phyloP scores from a whole-genome alignment of 2,888 invertebrate species.

The Ectemnius cavifrons region DNA sequence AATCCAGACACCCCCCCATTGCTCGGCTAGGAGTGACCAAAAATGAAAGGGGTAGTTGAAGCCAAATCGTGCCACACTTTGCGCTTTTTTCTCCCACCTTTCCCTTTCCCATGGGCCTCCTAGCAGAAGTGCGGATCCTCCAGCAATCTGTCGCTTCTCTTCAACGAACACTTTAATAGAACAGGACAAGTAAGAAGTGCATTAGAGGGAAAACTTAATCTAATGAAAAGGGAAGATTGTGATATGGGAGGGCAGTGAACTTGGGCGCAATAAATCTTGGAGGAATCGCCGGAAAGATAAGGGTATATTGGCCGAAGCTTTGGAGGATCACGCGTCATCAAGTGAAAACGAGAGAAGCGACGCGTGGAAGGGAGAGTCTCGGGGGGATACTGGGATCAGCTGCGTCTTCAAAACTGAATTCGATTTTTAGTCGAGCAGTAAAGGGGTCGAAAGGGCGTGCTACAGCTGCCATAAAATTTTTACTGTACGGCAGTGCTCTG shows the following conservation, averaged over 20 bases:
- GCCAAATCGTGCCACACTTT: constrained; percentile 41
- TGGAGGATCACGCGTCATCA: constrained; percentile 37
- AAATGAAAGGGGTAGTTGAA: constrained; percentile 33
- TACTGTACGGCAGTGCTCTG: neutral
- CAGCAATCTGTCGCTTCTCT: too few relatives aligned
- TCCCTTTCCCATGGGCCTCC: constrained; percentile 40
- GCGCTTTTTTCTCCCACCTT: constrained; percentile 41
- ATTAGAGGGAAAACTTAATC: too few relatives aligned
- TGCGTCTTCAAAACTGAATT: constrained; percentile 28
- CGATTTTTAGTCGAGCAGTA: constrained; percentile 29
- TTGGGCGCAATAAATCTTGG: constrained; percentile 22
- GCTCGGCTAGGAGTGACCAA: constrained; percentile 20
- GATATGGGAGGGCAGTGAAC: too few relatives aligned
- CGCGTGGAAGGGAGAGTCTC: constrained; percentile 12
- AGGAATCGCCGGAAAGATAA: constrained; percentile 34
- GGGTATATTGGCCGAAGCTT: constrained; percentile 36
- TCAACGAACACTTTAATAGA: too few relatives aligned
- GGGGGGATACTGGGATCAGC: constrained; percentile 16
- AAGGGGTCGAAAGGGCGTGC: constrained; percentile 16
- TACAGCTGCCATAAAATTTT: constrained; percentile 30
- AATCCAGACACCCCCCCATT: constrained; percentile 33
- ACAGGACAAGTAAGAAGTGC: too few relatives aligned
- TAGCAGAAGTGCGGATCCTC: constrained; percentile 6
- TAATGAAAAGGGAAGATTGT: too few relatives aligned
- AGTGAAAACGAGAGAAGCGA: constrained; percentile 24